phyloP scores from a whole-genome alignment of 1,140 invertebrate genomes.

The Trissolcus basalis region DNA sequence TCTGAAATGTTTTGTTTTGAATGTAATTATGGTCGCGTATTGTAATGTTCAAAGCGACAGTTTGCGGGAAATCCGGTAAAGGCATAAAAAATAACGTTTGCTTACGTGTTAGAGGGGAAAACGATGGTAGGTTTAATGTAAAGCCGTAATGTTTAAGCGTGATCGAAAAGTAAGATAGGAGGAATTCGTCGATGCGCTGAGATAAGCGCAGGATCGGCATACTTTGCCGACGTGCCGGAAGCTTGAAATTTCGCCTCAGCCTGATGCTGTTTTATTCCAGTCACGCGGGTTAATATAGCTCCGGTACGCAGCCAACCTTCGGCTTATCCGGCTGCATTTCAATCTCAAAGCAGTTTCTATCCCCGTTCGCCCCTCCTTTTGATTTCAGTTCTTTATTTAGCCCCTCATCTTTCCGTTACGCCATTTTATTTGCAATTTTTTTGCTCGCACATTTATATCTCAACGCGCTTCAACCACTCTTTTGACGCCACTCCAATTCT shows the following conservation, averaged over 20 bases:
- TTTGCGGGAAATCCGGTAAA: too few species aligned
- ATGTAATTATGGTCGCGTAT: too few species aligned
- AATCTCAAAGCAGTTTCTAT: neutral
- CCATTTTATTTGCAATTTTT: slow-evolving; percentile 25
- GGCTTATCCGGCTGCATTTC: slow-evolving; percentile 55
- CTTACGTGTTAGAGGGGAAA: too few species aligned
- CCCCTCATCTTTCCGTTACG: neutral
- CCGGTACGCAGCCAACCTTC: slow-evolving; percentile 60
- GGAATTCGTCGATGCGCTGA: slow-evolving; percentile 47
- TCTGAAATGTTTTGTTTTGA: neutral
- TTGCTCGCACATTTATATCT: slow-evolving; percentile 39
- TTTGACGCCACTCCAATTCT: slow-evolving; percentile 51
- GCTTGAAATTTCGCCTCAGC: slow-evolving; percentile 52
- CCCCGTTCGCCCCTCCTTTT: neutral
- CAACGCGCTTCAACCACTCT: slow-evolving; percentile 28
- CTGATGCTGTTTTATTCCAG: slow-evolving; percentile 61
- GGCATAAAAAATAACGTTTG: too few species aligned
- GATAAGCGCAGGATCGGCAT: slow-evolving; percentile 57
- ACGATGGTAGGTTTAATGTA: neutral
- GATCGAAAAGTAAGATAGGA: slow-evolving; percentile 42
- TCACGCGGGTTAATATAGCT: slow-evolving; percentile 68
- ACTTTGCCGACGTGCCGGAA: slow-evolving; percentile 57
- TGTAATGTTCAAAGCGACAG: too few species aligned
- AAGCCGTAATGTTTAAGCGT: slow-evolving; percentile 41
- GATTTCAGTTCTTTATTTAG: neutral